These are phyloP conservation scores for Oenanthe melanoleuca DNA, from an alignment of 2,113 vertebrate species.

Conservation along the genomic window DNA sequence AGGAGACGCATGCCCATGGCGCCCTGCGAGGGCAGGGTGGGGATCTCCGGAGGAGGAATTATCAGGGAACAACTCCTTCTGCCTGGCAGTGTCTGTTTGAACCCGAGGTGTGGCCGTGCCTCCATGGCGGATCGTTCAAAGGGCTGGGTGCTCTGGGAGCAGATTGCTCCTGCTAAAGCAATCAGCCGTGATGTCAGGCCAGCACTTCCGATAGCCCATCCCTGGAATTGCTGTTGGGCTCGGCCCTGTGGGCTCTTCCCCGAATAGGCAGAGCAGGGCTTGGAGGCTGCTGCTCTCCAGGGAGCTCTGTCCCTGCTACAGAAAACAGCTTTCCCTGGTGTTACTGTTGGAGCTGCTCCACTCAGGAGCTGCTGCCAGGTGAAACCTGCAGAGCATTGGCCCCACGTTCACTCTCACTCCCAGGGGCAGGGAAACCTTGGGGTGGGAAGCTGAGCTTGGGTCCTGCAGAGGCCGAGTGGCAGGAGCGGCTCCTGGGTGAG, in stretches of 20 bases:
- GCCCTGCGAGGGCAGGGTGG: not conserved
- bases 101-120: conserved; percentile 3
- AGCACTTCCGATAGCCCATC: not conserved
- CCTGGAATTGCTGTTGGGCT: not conserved
- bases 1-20: not conserved
- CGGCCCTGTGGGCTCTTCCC: not conserved
- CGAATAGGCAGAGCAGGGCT: accelerated
- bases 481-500: not conserved
- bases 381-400: accelerated
- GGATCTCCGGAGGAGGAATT: not conserved
- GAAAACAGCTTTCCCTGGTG: not conserved
- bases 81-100: not conserved
- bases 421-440: not conserved
- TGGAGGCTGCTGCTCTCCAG: not conserved
- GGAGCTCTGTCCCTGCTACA: accelerated
- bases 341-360: accelerated
- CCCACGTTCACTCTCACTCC: accelerated
- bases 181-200: conserved; percentile 15
- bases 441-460: not conserved
- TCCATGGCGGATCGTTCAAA: not conserved
- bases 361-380: not conserved
- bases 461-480: not conserved
- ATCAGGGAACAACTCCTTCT: not conserved
- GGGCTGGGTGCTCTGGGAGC: not conserved
- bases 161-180: conserved; percentile 12